These are phyloP conservation scores for Brachypalpus laphriformis DNA, from an alignment of 2,888 invertebrate genomes.

Conservation along the genomic window DNA sequence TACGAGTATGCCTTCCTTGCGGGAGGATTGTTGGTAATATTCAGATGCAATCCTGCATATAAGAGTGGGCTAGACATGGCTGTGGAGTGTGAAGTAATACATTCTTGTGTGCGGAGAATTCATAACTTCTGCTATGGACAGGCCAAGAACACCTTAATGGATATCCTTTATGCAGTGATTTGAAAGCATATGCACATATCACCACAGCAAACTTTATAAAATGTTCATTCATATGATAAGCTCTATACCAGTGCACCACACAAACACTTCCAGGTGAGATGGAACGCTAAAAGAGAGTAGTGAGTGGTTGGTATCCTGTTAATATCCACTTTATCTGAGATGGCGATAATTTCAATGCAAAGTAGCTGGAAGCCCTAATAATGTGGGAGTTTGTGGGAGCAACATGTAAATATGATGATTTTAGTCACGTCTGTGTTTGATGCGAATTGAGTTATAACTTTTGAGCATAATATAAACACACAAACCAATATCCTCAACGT, in stretches of 20 bases:
- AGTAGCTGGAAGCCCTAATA: conserved; percentile 4
- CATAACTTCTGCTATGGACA: neutral
- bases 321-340: neutral
- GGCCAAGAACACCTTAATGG: conserved; percentile 1
- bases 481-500: neutral
- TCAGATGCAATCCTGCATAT: neutral
- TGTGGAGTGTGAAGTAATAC: neutral
- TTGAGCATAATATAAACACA: neutral
- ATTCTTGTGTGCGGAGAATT: neutral
- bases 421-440: conserved; percentile 27
- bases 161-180: conserved; percentile 26
- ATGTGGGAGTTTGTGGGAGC: neutral
- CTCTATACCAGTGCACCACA: neutral
- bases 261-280: neutral
- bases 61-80: neutral
- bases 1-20: conserved; percentile 10
- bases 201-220: too few species aligned
- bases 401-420: conserved; percentile 50
- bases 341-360: conserved; percentile 43
- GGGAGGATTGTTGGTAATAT: neutral
- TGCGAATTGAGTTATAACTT: conserved; percentile 47
- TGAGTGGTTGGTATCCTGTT: conserved; percentile 24
- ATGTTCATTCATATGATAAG: conserved; percentile 1
- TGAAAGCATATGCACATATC: neutral
- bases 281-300: neutral